Conservation (phyloP, 2,113 vertebrate species). For the Sinocyclocheilus maitianheensis region DNA sequence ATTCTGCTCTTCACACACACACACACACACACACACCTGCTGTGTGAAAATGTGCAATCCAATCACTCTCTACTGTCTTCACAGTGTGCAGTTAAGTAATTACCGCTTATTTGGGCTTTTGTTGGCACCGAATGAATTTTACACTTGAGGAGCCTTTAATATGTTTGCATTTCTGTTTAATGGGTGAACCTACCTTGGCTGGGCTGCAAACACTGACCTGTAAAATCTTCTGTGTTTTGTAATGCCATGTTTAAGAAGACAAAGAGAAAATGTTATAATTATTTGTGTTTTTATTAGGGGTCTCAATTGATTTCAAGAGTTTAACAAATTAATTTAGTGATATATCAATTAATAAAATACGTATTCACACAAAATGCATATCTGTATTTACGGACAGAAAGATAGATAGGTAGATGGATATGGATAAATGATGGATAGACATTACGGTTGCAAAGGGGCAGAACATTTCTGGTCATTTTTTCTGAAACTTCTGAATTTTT, state of each 20-base stretch:
- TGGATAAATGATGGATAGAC: not conserved
- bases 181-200: slow-evolving; percentile 79
- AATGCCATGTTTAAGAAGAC: slow-evolving; percentile 49
- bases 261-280: not conserved
- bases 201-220: slow-evolving; percentile 76
- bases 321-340: not conserved
- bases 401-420: not conserved
- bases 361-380: too few relatives aligned
- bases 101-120: slow-evolving; percentile 86
- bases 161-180: slow-evolving; percentile 84
- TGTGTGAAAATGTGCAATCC: slow-evolving; percentile 82
- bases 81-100: slow-evolving; percentile 85
- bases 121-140: slow-evolving; percentile 85
- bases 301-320: not conserved
- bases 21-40: slow-evolving; percentile 43
- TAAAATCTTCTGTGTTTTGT: slow-evolving; percentile 75
- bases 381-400: not conserved
- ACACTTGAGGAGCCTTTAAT: slow-evolving; percentile 85
- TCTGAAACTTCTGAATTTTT: too few relatives aligned
- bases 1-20: slow-evolving; percentile 50
- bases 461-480: too few relatives aligned
- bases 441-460: too few relatives aligned
- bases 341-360: too few relatives aligned
- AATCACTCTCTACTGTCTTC: slow-evolving; percentile 83
- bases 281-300: not conserved